Percentiles rank a stretch among this genome's conserved stretches.
These are phyloP conservation scores for Drosophila subsilvestris DNA, from an alignment of 2,888 invertebrate species.

Conservation along the genomic window DNA sequence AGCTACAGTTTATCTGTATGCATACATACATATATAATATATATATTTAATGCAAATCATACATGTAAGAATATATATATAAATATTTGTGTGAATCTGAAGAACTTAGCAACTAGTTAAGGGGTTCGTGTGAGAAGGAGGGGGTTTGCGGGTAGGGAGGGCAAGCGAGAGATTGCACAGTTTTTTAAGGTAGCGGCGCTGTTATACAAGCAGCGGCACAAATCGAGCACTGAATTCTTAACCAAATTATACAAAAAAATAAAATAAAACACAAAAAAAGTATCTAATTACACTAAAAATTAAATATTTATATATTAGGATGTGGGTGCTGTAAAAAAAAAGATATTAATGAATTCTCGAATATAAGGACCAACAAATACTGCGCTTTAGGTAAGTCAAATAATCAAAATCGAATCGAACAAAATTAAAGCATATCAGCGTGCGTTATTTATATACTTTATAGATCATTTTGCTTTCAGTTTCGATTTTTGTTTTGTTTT, in stretches of 20 bases:
- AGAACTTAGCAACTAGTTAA: slow-evolving; percentile 67
- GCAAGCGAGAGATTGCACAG: slow-evolving; percentile 39
- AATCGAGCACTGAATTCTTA: slow-evolving; percentile 10
- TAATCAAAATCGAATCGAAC: slow-evolving; percentile 10
- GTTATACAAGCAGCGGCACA: slow-evolving; percentile 1
- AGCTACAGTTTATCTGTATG: slow-evolving; percentile 53
- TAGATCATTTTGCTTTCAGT: not conserved
- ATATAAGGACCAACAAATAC: slow-evolving; percentile 26
- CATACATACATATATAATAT: slow-evolving; percentile 38
- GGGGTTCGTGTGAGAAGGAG: slow-evolving; percentile 43
- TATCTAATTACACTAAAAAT: slow-evolving; percentile 3
- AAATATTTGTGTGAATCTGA: slow-evolving; percentile 14
- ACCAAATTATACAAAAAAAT: not conserved
- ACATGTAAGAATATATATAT: slow-evolving; percentile 31
- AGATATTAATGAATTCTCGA: slow-evolving; percentile 12
- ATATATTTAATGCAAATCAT: slow-evolving; percentile 46
- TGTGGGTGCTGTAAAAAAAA: not conserved
- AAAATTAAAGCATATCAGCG: slow-evolving; percentile 12
- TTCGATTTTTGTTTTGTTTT: slow-evolving; percentile 8
- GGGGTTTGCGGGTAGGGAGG: slow-evolving; percentile 1
- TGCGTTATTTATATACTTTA: not conserved
- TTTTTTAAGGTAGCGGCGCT: slow-evolving; percentile 3
- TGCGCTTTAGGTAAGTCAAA: slow-evolving; percentile 41
- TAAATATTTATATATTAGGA: slow-evolving; percentile 7
- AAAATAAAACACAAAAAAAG: not conserved